These are phyloP conservation scores for Tachyglossus aculeatus DNA, from an alignment of 2,797 vertebrate species.

Conservation along the genomic window DNA sequence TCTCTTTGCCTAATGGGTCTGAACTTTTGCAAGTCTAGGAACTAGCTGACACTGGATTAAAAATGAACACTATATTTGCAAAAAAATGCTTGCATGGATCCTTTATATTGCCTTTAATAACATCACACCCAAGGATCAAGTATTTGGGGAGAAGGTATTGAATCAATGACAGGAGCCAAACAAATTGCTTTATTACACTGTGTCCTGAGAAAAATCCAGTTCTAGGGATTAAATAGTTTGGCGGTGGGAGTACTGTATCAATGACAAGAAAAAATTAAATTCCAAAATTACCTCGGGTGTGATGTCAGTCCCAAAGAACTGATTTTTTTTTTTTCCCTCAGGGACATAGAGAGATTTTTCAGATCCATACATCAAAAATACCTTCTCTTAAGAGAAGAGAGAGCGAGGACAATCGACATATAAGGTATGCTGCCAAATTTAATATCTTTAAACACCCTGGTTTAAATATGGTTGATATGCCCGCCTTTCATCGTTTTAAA, in stretches of 20 bases:
- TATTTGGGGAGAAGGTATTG: neutral
- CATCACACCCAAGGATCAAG: neutral
- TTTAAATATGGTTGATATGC: too few species aligned
- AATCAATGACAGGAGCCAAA: neutral
- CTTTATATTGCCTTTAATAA: neutral
- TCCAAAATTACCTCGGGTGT: neutral
- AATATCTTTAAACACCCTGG: too few species aligned
- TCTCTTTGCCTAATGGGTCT: too few species aligned
- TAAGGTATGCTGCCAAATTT: too few species aligned
- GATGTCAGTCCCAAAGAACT: neutral
- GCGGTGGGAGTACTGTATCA: neutral
- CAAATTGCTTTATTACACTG: neutral
- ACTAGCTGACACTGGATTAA: too few species aligned
- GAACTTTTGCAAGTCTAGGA: too few species aligned
- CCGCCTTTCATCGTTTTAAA: too few species aligned
- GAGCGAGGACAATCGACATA: too few species aligned
- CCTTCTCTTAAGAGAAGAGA: neutral
- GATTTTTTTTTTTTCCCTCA: neutral
- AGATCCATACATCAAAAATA: neutral
- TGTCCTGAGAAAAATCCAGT: neutral
- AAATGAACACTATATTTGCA: too few species aligned
- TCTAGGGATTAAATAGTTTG: neutral
- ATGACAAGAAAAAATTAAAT: conserved; percentile 8
- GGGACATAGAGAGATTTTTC: neutral
- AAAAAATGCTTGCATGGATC: too few species aligned